Conservation (phyloP, 2,113 vertebrate species). For the Indicator indicator region DNA sequence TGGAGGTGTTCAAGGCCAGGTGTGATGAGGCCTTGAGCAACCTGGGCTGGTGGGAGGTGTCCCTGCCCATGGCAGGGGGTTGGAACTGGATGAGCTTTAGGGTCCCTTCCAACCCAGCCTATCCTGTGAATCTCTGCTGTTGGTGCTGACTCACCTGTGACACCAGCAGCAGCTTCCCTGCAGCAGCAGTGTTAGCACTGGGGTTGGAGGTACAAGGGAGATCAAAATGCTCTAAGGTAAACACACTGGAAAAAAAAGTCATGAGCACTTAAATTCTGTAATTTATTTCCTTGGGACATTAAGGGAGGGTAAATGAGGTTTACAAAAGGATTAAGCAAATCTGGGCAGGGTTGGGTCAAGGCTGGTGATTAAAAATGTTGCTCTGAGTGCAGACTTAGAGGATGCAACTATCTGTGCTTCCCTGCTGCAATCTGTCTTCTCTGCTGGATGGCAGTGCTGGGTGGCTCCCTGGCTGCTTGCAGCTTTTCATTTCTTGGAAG, state of each 20-base stretch:
- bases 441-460: not conserved
- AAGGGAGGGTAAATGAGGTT: not conserved
- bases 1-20: too few species aligned
- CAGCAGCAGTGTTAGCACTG: not conserved
- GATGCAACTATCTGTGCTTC: not conserved
- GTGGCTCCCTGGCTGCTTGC: not conserved
- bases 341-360: not conserved
- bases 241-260: not conserved
- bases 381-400: conserved; percentile 3
- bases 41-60: too few species aligned
- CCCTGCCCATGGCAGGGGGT: too few species aligned
- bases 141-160: not conserved
- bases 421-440: not conserved
- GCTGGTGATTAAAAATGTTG: not conserved
- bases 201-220: not conserved
- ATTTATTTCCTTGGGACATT: conserved; percentile 22
- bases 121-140: too few species aligned
- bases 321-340: conserved; percentile 34
- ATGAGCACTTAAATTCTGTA: not conserved
- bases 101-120: too few species aligned
- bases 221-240: not conserved
- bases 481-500: not conserved
- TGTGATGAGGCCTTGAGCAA: too few species aligned
- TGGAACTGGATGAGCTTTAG: too few species aligned
- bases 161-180: not conserved